Evolutionary conservation across 2,113 vertebrate genomes (phyloP), one percentile per base, ranked within the genome.

Genomic region (Trichechus manatus): DNA sequence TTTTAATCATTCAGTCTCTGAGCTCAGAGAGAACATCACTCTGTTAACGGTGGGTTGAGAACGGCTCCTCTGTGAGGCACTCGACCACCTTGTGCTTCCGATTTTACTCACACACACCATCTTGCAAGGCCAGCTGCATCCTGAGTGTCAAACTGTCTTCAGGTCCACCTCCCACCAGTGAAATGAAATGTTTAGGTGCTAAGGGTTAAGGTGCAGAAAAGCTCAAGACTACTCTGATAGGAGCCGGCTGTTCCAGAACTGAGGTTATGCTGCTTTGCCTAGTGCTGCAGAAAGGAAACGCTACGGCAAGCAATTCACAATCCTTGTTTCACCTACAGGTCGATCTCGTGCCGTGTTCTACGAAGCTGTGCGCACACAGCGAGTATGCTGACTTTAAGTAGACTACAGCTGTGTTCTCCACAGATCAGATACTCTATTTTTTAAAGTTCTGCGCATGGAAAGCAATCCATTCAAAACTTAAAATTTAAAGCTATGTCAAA

Each of bases 401-500:
- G 27, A 42, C 59, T 25, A 74, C 53, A 74, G 84, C 50, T 63
- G 11, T 9, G 23, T 64, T 82, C 59, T 87, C 89, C 84, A 82
- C 33, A 78, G 79, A 92, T 61, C 92, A 94, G 61, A 70, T 8
- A 53, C 47, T 79, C 1, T 27, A 17, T 70, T 53, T 68, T 88
- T 64, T 6, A 33, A 93, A 87, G 44, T 47, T 53, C 74, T 95
- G 27, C 23, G 79, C 44, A 85, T 13, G 91, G 87, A 94, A 80
- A 91, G 92, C 93, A 92, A 89, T 77, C 79, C 79, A 70, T 82
- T 95, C 59, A 85, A 86, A 63, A 33, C 64, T 63, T 82, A 82
- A 90, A 68, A 77, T 72, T 87, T 68, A 87, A 92, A 36, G 64
- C 75, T 68, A 56, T 50, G 23, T 42, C n/a, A 44, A 88, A 61